These are phyloP conservation scores for Lasioglossum lativentre DNA, from an alignment of 2,888 invertebrate species.

Conservation along the genomic window DNA sequence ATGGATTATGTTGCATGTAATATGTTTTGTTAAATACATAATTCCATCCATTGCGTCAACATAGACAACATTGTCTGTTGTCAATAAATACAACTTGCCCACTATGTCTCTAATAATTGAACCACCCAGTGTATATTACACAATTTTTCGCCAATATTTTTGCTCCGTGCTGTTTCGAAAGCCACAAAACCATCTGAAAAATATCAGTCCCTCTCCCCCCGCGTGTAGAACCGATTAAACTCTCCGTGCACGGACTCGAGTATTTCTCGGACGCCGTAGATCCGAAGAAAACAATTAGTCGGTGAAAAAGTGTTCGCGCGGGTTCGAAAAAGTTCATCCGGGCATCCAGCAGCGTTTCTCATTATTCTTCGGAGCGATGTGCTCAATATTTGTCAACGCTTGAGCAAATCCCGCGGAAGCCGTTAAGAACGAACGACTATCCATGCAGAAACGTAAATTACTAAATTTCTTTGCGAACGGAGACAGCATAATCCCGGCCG, in stretches of 20 bases:
- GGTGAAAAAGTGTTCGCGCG: background rate
- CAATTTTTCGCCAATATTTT: background rate
- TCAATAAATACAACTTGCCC: background rate
- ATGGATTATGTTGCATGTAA: too few relatives aligned
- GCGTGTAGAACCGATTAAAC: background rate
- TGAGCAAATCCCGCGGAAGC: slow-evolving; percentile 2
- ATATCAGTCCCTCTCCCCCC: background rate
- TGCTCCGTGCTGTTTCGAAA: background rate
- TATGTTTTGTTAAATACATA: too few relatives aligned
- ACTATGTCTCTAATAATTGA: background rate
- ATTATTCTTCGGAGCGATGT: background rate
- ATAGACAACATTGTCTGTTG: background rate
- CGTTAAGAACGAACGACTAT: background rate
- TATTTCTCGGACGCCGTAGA: background rate
- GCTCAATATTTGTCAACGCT: slow-evolving; percentile 13
- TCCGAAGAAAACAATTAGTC: slow-evolving; percentile 2
- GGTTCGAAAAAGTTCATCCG: background rate
- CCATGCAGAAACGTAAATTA: slow-evolving; percentile 33
- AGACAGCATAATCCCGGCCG: slow-evolving; percentile 33
- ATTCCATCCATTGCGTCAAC: too few relatives aligned
- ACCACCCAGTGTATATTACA: background rate
- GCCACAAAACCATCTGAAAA: background rate
- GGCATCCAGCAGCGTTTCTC: background rate
- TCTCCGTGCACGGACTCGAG: background rate
- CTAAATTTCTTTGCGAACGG: slow-evolving; percentile 31